Conservation (phyloP, 2,797 vertebrate genomes). For the Cynopterus sphinx region DNA sequence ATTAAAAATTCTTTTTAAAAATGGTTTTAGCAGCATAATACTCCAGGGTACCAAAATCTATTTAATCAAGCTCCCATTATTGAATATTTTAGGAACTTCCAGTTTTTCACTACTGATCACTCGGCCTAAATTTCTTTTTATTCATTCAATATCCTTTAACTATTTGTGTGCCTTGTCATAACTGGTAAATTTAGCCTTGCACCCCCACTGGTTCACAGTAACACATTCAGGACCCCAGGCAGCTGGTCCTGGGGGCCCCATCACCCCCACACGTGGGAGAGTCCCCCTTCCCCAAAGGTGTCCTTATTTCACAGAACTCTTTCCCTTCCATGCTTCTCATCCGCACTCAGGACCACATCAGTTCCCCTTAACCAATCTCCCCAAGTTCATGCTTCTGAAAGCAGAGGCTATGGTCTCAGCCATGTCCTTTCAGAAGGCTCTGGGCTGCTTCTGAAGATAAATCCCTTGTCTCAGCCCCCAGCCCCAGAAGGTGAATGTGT, state of each 20-base stretch:
- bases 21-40: neutral
- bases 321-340: neutral
- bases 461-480: neutral
- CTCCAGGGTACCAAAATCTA: neutral
- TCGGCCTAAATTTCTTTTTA: neutral
- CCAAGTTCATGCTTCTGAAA: neutral
- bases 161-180: neutral
- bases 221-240: accelerated
- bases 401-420: neutral
- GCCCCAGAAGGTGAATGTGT: neutral
- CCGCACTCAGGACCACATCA: neutral
- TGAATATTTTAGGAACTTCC: neutral
- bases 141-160: neutral
- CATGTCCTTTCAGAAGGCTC: neutral
- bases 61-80: neutral
- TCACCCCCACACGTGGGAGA: neutral
- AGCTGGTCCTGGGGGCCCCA: neutral
- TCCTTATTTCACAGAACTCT: neutral
- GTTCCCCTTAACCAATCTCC: neutral
- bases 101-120: slow-evolving; percentile 1
- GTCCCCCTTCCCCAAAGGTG: neutral
- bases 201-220: neutral
- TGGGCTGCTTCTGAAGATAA: neutral
- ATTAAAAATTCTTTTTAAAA: slow-evolving; percentile 8
- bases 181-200: neutral